Base-by-base conservation (phyloP, 2,113 vertebrate genomes). In the Lucifuga dentata region DNA sequence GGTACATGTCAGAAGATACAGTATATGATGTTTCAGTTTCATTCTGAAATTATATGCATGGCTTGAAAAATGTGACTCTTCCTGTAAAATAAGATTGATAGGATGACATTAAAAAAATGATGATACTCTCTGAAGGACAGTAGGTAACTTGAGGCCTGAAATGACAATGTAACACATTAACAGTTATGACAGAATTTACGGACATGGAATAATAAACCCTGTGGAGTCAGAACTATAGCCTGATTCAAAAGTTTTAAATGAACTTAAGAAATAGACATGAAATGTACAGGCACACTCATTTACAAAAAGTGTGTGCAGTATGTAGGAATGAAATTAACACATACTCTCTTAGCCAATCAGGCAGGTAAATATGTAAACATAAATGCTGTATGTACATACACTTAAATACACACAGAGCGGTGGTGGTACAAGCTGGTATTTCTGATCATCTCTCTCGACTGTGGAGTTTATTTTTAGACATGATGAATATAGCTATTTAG, bases 391-490 rank as follows among this genome's bases (percentile, higher is more conserved):
- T 39, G 20, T 11, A 61, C 29, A 38, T 10, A 26, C 43, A 2
- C 33, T 35, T 10, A 16, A 21, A 36, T 2, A 16, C 64, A 45
- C 33, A 35, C 21, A 21, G 45, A 35, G 46, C 3, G 7, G 19
- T 12, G 19, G 11, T 8, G 41, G 32, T 3, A 38, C 12, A 21
- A 44, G 1, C 12, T 46, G 50, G 56, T 15, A 3, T 39, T 24
- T 56, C 4, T 1, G 64, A 49, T 43, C 19, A 20, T 40, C 52
- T 36, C 36, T 44, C 20, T 38, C 9, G 29, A n/a, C 62, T 12
- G 11, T 24, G 11, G 1, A 8, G 32, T 39, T 15, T 70, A 46
- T 78, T 69, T 77, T 85, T 70, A 83, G 68, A 44, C 33, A 8
- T 23, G 20, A 57, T 29, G 68, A 58, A 64, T 61, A 58, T 3